Evolutionary conservation across 2,888 invertebrate species (phyloP), one percentile per base, ranked within the genome.

Genomic region (Reticulitermes lucifugus): DNA sequence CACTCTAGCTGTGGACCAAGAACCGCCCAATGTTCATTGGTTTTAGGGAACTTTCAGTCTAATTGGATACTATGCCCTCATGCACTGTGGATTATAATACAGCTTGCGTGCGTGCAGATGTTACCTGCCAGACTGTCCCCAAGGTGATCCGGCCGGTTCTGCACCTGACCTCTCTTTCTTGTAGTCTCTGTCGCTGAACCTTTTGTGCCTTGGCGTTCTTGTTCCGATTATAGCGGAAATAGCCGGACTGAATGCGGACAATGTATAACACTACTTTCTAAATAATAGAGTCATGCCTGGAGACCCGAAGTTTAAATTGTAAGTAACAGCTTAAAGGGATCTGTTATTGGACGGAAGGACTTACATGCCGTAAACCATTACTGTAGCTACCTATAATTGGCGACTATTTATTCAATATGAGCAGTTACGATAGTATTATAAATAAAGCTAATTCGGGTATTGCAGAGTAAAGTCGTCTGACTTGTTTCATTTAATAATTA

Each of bases 131-230:
- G 60, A 60, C 65, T 65, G 65, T 65, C 65, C 65, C 65, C 65
- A 65, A 65, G 65, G 65, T 65, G 25, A 65, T 65, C 65, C 65
- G 25, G 65, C 65, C 25, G 65, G 65, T 10, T 65, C 65, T 65
- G 65, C 65, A 65, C 6, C 65, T 65, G 65, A n/a, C 65, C 65
- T 65, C 65, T 65, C 65, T 65, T 65, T 65, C 60, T 60, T 60
- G 60, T 60, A 21, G 60, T 60, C 60, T 60, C 65, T 65, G n/a
- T 65, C 65, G 6, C 25, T 25, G 65, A 25, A 65, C 65, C 25
- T 65, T 65, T 25, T 25, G 65, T 65, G 12, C 25, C 65, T 65
- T 65, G n/a, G 2, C 7, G 0, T 65, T 6, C 65, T 25, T 25
- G 65, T 25, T n/a, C n/a, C n/a, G n/a, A 65, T 65, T 65, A n/a